Evolutionary conservation across 2,888 invertebrate species (phyloP), one percentile per base, ranked within the genome.

Genomic region (Diabrotica balteata): DNA sequence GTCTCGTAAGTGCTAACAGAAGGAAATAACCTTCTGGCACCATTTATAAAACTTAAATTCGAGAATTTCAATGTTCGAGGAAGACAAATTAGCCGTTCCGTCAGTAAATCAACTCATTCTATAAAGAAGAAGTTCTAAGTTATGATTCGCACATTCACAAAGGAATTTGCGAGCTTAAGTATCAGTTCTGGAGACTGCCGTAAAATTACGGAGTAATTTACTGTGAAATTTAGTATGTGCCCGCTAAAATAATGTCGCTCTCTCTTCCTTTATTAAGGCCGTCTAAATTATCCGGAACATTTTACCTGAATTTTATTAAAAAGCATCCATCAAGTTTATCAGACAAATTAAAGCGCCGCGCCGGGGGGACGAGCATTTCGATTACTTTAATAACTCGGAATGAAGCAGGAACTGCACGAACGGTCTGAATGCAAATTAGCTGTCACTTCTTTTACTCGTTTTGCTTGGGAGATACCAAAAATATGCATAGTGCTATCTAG

Each of bases 201-300:
- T 42, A 45, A 63, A 63, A 63, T 63, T 47, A 45, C 51, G 32
- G 7, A 58, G 63, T 63, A 63, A 63, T 63, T 63, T 63, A 63
- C 57, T 58, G 57, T 58, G 50, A 63, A 63, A 63, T 63, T 63
- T 63, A 63, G 58, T 58, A 51, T 63, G 51, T 63, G 63, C 58
- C 63, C 49, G 11, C 51, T 50, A 58, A 57, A 63, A 58, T 63
- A 58, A 63, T 58, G 63, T 63, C 63, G 63, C 58, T 49, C 32
- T 58, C 63, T 58, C 63, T 57, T 63, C 63, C 63, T 63, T 57
- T 63, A 63, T 63, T 63, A 63, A 63, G 63, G 63, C 45, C 58
- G 50, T 22, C 32, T 63, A 63, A 63, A 63, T 63, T 63, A 49
- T 63, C 45, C 44, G 22, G 51, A 51, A 45, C 63, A 45, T 58